Percentiles rank a stretch among this genome's conserved stretches.
Evolutionary conservation across 2,888 invertebrate species (phyloP).

Genomic region (Epicampocera succincta): DNA sequence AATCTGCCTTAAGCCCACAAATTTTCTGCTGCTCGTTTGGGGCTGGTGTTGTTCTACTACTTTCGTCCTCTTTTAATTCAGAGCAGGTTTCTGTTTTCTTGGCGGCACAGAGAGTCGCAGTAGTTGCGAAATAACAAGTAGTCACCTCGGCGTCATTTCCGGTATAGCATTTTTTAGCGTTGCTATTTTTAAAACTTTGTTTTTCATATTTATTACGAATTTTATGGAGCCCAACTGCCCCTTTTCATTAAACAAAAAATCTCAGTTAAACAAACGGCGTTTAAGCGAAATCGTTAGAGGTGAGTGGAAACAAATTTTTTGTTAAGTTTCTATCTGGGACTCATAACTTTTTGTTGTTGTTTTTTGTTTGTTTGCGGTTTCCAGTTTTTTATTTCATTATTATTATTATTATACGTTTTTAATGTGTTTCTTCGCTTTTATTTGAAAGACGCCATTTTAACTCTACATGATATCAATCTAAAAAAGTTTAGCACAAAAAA

Average conservation of each 20-base stretch:
- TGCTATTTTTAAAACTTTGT: not conserved
- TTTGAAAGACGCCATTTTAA: slow-evolving; percentile 41
- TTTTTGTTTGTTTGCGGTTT: slow-evolving; percentile 24
- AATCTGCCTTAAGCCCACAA: not conserved
- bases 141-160: slow-evolving; percentile 62
- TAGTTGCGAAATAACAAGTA: slow-evolving; percentile 8
- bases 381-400: too few relatives aligned
- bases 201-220: slow-evolving; percentile 5
- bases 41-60: slow-evolving; percentile 1
- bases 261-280: slow-evolving; percentile 16
- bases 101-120: not conserved
- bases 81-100: slow-evolving; percentile 6
- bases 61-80: too few relatives aligned
- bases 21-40: not conserved
- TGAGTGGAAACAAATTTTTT: slow-evolving; percentile 28
- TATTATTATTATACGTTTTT: slow-evolving; percentile 46
- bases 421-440: slow-evolving; percentile 10
- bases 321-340: slow-evolving; percentile 53
- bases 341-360: slow-evolving; percentile 50
- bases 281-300: slow-evolving; percentile 15
- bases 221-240: slow-evolving; percentile 46
- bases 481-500: not conserved
- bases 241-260: slow-evolving; percentile 21
- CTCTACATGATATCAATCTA: slow-evolving; percentile 55
- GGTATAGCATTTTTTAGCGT: slow-evolving; percentile 43